A percentile compares a stretch with the other conserved stretches of the same genome.
phyloP scores from a whole-genome alignment of 1,140 invertebrate genomes.

The Druon quercuslanigerum region DNA sequence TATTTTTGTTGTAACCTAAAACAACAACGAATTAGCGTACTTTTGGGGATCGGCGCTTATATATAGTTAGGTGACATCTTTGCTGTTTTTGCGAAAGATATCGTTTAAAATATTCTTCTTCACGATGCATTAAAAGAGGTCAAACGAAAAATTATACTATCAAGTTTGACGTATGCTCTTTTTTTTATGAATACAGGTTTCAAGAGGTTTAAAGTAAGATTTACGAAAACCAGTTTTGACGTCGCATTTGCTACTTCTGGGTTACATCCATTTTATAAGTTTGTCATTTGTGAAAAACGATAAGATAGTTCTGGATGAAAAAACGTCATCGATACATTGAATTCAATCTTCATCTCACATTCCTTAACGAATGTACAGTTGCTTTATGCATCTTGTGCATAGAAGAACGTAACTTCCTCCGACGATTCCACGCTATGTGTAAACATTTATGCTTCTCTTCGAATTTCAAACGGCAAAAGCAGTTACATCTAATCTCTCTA shows the following conservation, averaged over 20 bases:
- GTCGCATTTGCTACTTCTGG: background rate
- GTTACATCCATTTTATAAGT: background rate
- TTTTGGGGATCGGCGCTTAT: too few species aligned
- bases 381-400: constrained; percentile 16
- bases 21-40: too few species aligned
- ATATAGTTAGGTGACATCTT: too few species aligned
- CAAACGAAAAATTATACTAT: too few species aligned
- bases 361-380: constrained; percentile 28
- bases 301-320: background rate
- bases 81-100: too few species aligned
- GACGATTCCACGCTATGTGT: constrained; percentile 17
- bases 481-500: constrained; percentile 24
- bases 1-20: too few species aligned
- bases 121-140: too few species aligned
- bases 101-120: too few species aligned
- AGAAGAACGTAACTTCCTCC: background rate
- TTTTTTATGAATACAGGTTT: too few species aligned
- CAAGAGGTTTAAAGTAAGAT: too few species aligned
- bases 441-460: constrained; percentile 25
- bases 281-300: background rate
- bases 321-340: constrained; percentile 3
- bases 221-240: too few species aligned
- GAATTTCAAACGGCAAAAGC: constrained; percentile 21
- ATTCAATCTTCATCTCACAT: constrained; percentile 26
- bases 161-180: too few species aligned